Conservation (phyloP, 2,888 invertebrate species). For the Trissoscelio sp. region DNA sequence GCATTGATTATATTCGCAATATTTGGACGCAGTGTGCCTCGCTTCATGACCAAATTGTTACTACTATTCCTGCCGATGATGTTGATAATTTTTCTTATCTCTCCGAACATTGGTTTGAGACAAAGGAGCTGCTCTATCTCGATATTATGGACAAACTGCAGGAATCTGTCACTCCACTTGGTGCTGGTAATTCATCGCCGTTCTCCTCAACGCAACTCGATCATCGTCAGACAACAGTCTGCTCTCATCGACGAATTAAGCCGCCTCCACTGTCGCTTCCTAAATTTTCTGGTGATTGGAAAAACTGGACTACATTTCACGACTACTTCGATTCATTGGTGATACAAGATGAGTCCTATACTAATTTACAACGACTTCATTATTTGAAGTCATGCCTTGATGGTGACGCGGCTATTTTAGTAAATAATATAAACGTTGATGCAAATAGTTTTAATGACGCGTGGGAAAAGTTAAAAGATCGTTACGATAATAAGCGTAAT, state of each 20-base stretch:
- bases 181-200: not conserved
- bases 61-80: not conserved
- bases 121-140: not conserved
- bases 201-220: not conserved
- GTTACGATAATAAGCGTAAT: slow-evolving; percentile 1
- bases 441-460: not conserved
- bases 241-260: no score
- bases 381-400: slow-evolving; percentile 11
- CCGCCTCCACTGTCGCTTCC: not conserved
- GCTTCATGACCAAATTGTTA: not conserved
- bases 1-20: not conserved
- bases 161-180: not conserved
- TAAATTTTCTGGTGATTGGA: not conserved
- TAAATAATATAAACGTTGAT: not conserved
- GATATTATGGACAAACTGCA: not conserved
- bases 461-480: not conserved
- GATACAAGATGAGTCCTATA: slow-evolving; percentile 1
- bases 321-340: not conserved
- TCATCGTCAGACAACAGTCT: not conserved
- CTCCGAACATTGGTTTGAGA: not conserved
- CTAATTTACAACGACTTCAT: slow-evolving; percentile 8
- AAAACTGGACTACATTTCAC: not conserved
- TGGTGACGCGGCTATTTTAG: not conserved
- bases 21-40: not conserved
- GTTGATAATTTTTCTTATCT: not conserved